Evolutionary conservation across 1,140 invertebrate genomes (phyloP).

Genomic region (Heliconius hewitsoni): DNA sequence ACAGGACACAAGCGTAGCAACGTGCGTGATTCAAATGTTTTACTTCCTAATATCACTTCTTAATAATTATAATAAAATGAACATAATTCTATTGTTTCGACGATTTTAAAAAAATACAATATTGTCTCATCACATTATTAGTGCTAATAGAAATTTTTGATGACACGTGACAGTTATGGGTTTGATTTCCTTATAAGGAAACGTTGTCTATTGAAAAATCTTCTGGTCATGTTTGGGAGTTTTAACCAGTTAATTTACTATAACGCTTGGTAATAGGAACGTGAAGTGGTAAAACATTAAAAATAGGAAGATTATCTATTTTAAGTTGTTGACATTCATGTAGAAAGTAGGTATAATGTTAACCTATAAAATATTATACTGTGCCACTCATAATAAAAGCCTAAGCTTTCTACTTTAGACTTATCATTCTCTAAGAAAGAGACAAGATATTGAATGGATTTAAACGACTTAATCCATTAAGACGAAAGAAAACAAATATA

Average conservation of each 20-base stretch:
- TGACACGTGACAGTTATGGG: no score
- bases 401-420: not conserved
- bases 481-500: constrained; percentile 9
- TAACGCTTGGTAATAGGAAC: no score
- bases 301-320: not conserved
- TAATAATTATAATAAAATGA: constrained; percentile 13
- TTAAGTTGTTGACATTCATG: no score
- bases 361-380: not conserved
- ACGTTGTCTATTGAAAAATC: no score
- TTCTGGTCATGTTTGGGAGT: no score
- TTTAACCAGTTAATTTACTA: no score
- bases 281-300: not conserved
- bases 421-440: not conserved
- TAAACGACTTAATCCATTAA: constrained; percentile 15
- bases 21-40: constrained; percentile 62
- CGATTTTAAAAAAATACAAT: not conserved
- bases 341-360: not conserved
- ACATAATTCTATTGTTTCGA: constrained; percentile 1
- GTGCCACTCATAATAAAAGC: not conserved
- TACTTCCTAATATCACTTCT: constrained; percentile 40
- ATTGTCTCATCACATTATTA: not conserved
- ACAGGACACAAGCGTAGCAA: constrained; percentile 43
- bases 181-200: no score
- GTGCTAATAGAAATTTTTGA: not conserved
- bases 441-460: not conserved